Evolutionary conservation across 1,140 invertebrate genomes (phyloP), one percentile per base, ranked within the genome.

Genomic region (Listronotus bonariensis): DNA sequence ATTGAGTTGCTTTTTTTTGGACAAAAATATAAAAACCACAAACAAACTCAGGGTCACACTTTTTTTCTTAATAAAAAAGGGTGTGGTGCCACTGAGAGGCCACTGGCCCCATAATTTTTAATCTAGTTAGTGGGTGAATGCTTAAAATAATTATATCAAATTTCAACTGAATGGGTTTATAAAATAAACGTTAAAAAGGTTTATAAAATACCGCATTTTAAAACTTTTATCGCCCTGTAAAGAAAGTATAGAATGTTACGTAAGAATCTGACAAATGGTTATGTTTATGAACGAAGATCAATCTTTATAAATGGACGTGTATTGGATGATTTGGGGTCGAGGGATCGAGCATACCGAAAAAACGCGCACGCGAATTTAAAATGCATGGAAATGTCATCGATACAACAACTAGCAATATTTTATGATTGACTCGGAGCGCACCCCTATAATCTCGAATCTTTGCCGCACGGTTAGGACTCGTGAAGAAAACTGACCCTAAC

Each of bases 381-480:
- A 74, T 74, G 66, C 72, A 74, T 74, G 61, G 68, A 74, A 74
- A 74, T 68, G 72, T 74, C 72, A 74, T 69, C 72, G 68, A 69
- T 69, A 65, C 65, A 63, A 68, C 42, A 52, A 65, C 49, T 67
- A 65, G 73, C 69, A 66, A 76, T 76, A 76, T 76, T 73, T 76
- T 75, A 76, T 73, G 74, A 77, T 77, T 76, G 63, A 65, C 63
- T 65, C 55, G 54, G 6, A 31, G 54, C 36, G 40, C 45, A 51
- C 63, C 63, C 55, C 40, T 51, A 51, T 52, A 65, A 65, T 65
- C 54, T 58, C 41, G 42, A 49, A 43, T 64, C 62, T 51, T 64
- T 55, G 40, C 60, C 60, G 57, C 57, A 51, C 60, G 60, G 46
- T 49, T 49, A 55, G 55, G 52, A 38, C 34, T 51, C 57, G 57